These are phyloP conservation scores for Sinocyclocheilus anophthalmus DNA, from an alignment of 2,113 vertebrate species.

Conservation along the genomic window DNA sequence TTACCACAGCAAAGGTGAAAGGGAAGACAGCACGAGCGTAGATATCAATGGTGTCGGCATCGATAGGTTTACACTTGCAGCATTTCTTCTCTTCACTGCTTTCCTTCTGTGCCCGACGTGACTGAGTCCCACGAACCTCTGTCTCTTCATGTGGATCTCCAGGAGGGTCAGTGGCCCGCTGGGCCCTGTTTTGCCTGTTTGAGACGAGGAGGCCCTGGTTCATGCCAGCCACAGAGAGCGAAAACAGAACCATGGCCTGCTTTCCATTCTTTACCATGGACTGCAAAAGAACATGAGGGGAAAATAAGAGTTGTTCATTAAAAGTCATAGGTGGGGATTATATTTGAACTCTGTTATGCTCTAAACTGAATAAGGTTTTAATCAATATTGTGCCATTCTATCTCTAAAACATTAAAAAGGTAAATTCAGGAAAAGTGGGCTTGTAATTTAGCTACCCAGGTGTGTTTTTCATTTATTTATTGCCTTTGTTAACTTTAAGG, in stretches of 20 bases:
- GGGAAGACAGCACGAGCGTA: slow-evolving; percentile 94
- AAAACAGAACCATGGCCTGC: slow-evolving; percentile 92
- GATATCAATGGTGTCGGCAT: slow-evolving; percentile 95
- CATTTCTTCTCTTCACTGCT: slow-evolving; percentile 74
- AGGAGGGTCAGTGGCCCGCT: slow-evolving; percentile 67
- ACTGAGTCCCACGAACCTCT: slow-evolving; percentile 45
- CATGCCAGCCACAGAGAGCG: slow-evolving; percentile 91
- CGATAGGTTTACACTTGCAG: slow-evolving; percentile 90
- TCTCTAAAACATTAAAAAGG: no score
- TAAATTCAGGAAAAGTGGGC: no score
- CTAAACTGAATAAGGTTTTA: not conserved
- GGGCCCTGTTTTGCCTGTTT: slow-evolving; percentile 77
- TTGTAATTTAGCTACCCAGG: no score
- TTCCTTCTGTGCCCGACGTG: slow-evolving; percentile 60
- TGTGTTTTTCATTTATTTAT: no score
- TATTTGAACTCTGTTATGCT: no score
- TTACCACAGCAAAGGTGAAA: slow-evolving; percentile 93
- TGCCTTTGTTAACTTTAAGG: no score
- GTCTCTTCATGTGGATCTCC: slow-evolving; percentile 74
- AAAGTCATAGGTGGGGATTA: not conserved
- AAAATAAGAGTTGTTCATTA: not conserved
- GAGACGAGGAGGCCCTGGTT: slow-evolving; percentile 86
- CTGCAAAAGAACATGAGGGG: slow-evolving; percentile 66
- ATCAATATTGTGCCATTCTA: not conserved
- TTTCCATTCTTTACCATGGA: slow-evolving; percentile 88